These are phyloP conservation scores for Ceyx cyanopectus DNA, from an alignment of 2,113 vertebrate species.

Conservation along the genomic window DNA sequence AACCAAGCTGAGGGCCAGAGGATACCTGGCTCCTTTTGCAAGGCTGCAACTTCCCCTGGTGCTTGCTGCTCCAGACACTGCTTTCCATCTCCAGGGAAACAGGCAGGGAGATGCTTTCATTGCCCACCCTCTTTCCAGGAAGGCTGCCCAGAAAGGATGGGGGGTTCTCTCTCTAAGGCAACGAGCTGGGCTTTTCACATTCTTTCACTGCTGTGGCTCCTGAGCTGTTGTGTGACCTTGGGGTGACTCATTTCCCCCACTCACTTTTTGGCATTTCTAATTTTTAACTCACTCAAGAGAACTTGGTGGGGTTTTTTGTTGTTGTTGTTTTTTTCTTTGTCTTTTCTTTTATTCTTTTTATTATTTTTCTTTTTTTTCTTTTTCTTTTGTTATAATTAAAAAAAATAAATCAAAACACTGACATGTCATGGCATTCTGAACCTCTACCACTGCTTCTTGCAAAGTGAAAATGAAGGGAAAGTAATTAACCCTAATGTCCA, in stretches of 20 bases:
- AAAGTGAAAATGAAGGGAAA: not conserved
- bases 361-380: too few relatives aligned
- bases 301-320: not conserved
- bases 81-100: conserved; percentile 34
- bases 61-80: not conserved
- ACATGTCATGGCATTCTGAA: not conserved
- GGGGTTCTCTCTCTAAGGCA: not conserved
- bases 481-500: not conserved
- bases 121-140: not conserved
- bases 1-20: not conserved
- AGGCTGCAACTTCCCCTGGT: rapidly evolving
- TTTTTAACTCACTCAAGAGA: not conserved
- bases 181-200: not conserved
- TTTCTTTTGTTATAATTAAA: not conserved
- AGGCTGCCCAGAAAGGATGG: not conserved
- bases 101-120: not conserved
- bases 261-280: not conserved
- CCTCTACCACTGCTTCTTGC: not conserved
- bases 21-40: not conserved
- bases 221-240: not conserved
- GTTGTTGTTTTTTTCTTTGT: not conserved
- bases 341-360: too few relatives aligned
- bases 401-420: not conserved
- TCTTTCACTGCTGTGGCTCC: not conserved
- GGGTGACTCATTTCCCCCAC: not conserved